Percentiles rank a stretch among this genome's conserved stretches.
Evolutionary conservation across 2,113 vertebrate species (phyloP).

Genomic region (Dendrocopos noguchii): DNA sequence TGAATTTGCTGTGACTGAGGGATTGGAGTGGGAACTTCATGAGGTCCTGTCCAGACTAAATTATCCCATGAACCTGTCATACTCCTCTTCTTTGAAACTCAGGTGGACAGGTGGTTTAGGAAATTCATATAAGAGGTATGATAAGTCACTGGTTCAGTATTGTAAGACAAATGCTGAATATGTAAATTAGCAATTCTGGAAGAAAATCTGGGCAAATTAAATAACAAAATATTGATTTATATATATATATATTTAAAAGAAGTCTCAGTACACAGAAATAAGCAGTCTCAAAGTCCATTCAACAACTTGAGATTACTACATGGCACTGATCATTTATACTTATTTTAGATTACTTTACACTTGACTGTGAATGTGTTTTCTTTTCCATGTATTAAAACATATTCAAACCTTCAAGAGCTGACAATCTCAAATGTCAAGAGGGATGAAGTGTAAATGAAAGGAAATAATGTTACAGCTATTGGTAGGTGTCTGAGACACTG

Average conservation of each 20-base stretch:
- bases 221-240: background rate
- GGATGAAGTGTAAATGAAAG: background rate
- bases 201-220: background rate
- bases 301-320: background rate
- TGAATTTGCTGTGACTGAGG: background rate
- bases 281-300: background rate
- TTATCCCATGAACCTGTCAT: background rate
- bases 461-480: background rate
- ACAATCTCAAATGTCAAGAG: slow-evolving; percentile 15
- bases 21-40: background rate
- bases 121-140: background rate
- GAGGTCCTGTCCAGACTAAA: background rate
- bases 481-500: background rate
- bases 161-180: background rate
- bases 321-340: background rate
- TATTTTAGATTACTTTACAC: background rate
- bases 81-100: background rate
- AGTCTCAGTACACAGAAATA: background rate
- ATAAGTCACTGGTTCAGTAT: background rate
- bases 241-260: too few species aligned
- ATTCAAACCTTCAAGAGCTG: background rate
- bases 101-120: background rate
- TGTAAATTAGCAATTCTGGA: background rate
- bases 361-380: background rate
- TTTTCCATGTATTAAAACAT: background rate